These are phyloP conservation scores for Myrmophylax atrothorax DNA, from an alignment of 2,113 vertebrate species.

Conservation along the genomic window DNA sequence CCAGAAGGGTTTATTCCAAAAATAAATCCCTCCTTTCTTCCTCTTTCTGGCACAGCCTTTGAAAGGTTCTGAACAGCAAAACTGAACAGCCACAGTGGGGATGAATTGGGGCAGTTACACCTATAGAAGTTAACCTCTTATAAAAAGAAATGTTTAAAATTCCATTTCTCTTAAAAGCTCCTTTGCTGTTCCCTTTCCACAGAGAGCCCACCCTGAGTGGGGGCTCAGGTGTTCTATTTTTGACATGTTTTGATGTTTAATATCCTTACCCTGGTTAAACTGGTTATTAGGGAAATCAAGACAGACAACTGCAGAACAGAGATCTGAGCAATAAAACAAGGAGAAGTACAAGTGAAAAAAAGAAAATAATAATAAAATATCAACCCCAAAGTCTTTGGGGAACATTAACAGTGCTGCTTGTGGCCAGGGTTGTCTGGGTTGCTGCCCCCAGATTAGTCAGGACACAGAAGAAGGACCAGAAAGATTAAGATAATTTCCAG, in stretches of 20 bases:
- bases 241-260: not conserved
- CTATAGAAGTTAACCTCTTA: not conserved
- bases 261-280: not conserved
- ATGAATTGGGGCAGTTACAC: not conserved
- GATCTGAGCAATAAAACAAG: not conserved
- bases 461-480: not conserved
- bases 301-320: not conserved
- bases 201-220: not conserved
- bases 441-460: not conserved
- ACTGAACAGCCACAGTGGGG: not conserved
- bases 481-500: not conserved
- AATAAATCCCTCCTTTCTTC: slow-evolving; percentile 24
- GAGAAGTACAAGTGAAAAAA: not conserved
- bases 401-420: not conserved
- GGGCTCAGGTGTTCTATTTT: not conserved
- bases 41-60: not conserved
- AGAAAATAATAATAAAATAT: not conserved
- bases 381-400: not conserved
- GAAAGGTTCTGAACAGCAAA: not conserved
- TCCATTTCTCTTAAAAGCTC: not conserved
- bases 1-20: not conserved
- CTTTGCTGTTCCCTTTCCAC: not conserved
- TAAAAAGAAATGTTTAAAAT: not conserved
- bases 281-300: not conserved
- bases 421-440: not conserved